Percentiles rank a stretch among this genome's conserved stretches.
Conservation (phyloP, 2,888 invertebrate species). For the Pheosia gnoma region DNA sequence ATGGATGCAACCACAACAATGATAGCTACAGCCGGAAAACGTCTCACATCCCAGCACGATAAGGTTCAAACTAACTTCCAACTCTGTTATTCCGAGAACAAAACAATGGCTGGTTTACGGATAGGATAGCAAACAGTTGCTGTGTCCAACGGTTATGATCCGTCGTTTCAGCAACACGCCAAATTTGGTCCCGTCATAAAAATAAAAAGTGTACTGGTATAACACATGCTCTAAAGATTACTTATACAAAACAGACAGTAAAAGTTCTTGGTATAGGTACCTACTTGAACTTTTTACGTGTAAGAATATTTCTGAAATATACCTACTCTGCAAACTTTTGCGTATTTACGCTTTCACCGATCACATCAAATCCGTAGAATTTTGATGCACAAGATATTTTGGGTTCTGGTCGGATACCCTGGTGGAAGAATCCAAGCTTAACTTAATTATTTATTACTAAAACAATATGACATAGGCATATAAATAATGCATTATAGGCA, state of each 20-base stretch:
- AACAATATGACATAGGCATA: too few relatives aligned
- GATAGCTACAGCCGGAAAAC: conserved; percentile 37
- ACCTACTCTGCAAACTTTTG: too few relatives aligned
- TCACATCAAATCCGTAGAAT: too few relatives aligned
- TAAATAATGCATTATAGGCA: too few relatives aligned
- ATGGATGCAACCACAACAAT: conserved; percentile 59
- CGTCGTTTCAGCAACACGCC: conserved; percentile 75
- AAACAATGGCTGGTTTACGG: conserved; percentile 66
- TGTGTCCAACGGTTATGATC: conserved; percentile 79
- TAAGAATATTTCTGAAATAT: neutral
- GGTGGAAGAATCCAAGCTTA: too few relatives aligned
- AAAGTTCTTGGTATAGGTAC: neutral
- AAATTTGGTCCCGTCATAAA: conserved; percentile 78
- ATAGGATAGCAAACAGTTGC: conserved; percentile 75
- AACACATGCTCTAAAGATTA: conserved; percentile 63
- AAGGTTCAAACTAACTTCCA: conserved; percentile 49
- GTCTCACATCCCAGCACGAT: conserved; percentile 37
- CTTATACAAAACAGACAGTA: conserved; percentile 41
- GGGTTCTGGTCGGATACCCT: too few relatives aligned
- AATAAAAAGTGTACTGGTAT: conserved; percentile 72
- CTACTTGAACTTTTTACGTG: neutral
- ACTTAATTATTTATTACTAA: too few relatives aligned
- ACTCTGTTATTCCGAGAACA: conserved; percentile 44
- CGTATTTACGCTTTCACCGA: too few relatives aligned
- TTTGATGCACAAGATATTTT: too few relatives aligned